Evolutionary conservation across 2,797 vertebrate species (phyloP), one percentile per base, ranked within the genome.

Genomic region (Siniperca scherzeri): DNA sequence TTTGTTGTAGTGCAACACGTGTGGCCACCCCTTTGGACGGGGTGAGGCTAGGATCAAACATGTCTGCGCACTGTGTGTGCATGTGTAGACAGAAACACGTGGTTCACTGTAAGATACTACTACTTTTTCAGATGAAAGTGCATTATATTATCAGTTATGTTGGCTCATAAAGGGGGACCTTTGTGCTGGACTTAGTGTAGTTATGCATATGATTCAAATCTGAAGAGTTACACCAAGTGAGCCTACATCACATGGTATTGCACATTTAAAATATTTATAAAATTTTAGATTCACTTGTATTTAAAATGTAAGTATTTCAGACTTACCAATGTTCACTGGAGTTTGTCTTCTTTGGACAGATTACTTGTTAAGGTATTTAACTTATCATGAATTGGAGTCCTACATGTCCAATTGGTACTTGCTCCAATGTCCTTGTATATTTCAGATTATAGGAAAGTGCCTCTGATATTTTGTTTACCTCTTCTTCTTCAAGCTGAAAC

Each of bases 1-100:
- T 93, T 91, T 95, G 89, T 94, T 93, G 79, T 94, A 93, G 83
- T 90, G 57, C 65, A 85, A 87, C 94, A 94, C 91, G 94, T 96
- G 55, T 27, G 12, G 83, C 80, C 70, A 78, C 30, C 69, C 70
- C 40, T 69, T 10, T 86, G 87, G 83, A 91, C 82, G 80, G 88
- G 60, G 77, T 75, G 85, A 78, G 85, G 89, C 73, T 4, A 71
- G 88, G 89, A 83, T 87, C 91, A 92, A 94, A 94, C n/a, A 91
- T 93, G 93, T 94, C 93, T 87, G 91, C 91, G 48, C 89, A 3
- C 79, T 82, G 67, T 83, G 13, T 40, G 22, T 74, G 77, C 82
- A 70, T 78, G 87, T 78, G 66, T 80, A 19, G 74, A 80, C 2
- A 10, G 59, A 70, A 50, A 92, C 94, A 94, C 93, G 94, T 94